Evolutionary conservation across 1,140 invertebrate species (phyloP).

Genomic region (Agrilus planipennis): DNA sequence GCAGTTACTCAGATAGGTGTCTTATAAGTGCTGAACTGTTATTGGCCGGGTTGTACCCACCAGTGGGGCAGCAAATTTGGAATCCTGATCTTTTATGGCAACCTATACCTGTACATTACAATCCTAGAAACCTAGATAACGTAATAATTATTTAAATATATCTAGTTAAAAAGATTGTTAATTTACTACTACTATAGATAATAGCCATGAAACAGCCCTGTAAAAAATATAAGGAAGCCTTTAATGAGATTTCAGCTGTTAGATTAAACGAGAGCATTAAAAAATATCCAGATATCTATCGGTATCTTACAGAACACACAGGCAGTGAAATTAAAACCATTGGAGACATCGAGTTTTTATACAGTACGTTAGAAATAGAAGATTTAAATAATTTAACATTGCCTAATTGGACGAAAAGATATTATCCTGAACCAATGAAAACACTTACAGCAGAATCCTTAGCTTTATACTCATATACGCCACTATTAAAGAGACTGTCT

Average conservation of each 20-base stretch:
- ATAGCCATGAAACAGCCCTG: slow-evolving; percentile 52
- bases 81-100: slow-evolving; percentile 66
- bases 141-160: slow-evolving; percentile 12
- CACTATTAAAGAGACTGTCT: slow-evolving; percentile 56
- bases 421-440: slow-evolving; percentile 56
- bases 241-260: slow-evolving; percentile 41
- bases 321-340: slow-evolving; percentile 53
- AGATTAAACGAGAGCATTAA: slow-evolving; percentile 42
- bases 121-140: slow-evolving; percentile 36
- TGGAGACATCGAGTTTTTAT: slow-evolving; percentile 57
- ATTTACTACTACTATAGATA: slow-evolving; percentile 32
- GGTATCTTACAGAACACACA: slow-evolving; percentile 49
- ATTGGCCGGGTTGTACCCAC: slow-evolving; percentile 73
- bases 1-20: slow-evolving; percentile 70
- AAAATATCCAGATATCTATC: slow-evolving; percentile 47
- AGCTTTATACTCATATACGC: slow-evolving; percentile 52
- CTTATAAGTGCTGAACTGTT: slow-evolving; percentile 75
- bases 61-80: slow-evolving; percentile 56
- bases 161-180: slow-evolving; percentile 1
- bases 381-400: slow-evolving; percentile 49
- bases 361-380: slow-evolving; percentile 61
- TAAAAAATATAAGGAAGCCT: slow-evolving; percentile 45
- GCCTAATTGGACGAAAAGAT: slow-evolving; percentile 58
- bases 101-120: slow-evolving; percentile 73
- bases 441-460: slow-evolving; percentile 54